Base-by-base conservation (phyloP, 2,113 vertebrate species). In the Tachysurus fulvidraco region DNA sequence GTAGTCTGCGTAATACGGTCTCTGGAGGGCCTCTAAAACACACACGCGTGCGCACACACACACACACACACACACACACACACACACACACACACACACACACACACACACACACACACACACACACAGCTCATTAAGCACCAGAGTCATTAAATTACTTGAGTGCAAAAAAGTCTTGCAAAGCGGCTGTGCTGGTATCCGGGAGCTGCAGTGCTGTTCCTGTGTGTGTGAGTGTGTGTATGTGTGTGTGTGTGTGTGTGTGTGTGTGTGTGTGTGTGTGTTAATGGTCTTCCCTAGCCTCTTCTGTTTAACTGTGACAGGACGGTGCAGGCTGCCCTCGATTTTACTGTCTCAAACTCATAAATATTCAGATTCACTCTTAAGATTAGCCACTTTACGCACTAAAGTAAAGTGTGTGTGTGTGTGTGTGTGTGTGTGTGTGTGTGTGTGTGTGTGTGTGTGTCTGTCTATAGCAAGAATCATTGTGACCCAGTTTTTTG, bases 1-100 rank as follows among this genome's bases (percentile, higher is more conserved):
- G 88, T 99, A 99, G 92, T 98, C 96, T 0, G 98, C 96, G 0
- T 97, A 99, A 93, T 99, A 99, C 0, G 98, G 98, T 16, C 96
- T 94, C 90, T 98, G 95, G 73, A 96, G 96, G 89, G 98, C 98
- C 91, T 97, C 97, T 99, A 94, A 64, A 83, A 85, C 67, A 85
- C 84, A 5, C 5, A 28, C 57, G 54, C 67, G n/a, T n/a, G n/a
- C n/a, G n/a, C n/a, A n/a, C n/a, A n/a, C n/a, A n/a, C n/a, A n/a
- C n/a, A n/a, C n/a, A n/a, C n/a, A n/a, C n/a, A n/a, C n/a, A n/a
- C n/a, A n/a, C n/a, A n/a, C n/a, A 87, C 55, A 85, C 59, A 91
- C 85, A 74, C 88, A 82, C 69, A 88, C 76, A 87, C 78, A 74
- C 60, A 83, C 81, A 86, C 86, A 84, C 13, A 89, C 84, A 86